Percentiles rank a stretch among this genome's conserved stretches.
phyloP scores from a whole-genome alignment of 2,113 vertebrate species.

The Campylorhamphus procurvoides region DNA sequence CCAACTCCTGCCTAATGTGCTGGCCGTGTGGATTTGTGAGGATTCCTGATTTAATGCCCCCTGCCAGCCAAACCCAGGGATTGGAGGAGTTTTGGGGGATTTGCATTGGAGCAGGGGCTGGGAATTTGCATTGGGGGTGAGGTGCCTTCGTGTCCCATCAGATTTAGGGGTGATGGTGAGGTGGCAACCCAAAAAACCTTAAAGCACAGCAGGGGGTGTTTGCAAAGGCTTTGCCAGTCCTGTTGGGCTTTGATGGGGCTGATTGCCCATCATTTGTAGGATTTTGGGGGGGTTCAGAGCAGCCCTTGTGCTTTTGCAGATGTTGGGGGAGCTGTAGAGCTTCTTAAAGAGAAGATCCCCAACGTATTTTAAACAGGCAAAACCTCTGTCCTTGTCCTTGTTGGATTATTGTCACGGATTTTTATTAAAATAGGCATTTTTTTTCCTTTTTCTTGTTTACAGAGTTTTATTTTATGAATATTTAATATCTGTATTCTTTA shows the following conservation, averaged over 20 bases:
- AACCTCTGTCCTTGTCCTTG: not conserved
- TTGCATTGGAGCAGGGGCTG: conserved; percentile 83
- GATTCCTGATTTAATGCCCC: conserved; percentile 96
- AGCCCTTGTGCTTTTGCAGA: not conserved
- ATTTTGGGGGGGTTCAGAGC: not conserved
- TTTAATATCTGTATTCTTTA: not conserved
- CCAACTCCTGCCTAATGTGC: conserved; percentile 92
- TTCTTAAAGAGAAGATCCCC: not conserved
- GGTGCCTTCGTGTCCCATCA: conserved; percentile 83
- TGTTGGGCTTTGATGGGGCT: not conserved
- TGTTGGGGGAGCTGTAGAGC: accelerated
- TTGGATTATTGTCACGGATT: not conserved
- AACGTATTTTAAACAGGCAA: not conserved
- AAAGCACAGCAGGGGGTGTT: conserved; percentile 4
- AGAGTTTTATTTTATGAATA: not conserved
- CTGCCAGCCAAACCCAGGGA: conserved; percentile 85
- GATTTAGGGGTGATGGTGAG: conserved; percentile 81
- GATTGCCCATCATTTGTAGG: not conserved
- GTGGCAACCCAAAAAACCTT: conserved; percentile 77
- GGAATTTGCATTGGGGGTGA: conserved; percentile 88
- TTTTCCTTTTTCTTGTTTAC: not conserved
- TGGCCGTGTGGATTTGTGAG: conserved; percentile 91
- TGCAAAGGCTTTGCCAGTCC: not conserved
- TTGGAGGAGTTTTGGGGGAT: conserved; percentile 95
- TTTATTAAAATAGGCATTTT: not conserved